Conservation (phyloP, 2,888 invertebrate species). For the Adelognathus sp. region DNA sequence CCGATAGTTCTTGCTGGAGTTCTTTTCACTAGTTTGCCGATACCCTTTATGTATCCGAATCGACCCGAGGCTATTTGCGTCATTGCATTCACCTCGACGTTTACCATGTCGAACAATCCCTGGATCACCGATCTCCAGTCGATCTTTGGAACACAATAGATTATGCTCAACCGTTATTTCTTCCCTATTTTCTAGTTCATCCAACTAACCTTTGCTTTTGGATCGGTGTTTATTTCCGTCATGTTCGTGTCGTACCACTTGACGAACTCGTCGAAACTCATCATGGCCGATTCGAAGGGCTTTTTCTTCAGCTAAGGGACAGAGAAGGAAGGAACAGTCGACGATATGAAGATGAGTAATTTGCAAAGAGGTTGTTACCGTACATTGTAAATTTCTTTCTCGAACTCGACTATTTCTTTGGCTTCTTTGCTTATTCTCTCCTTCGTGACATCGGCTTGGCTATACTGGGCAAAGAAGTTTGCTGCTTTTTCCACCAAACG, state of each 20-base stretch:
- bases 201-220: conserved; percentile 15
- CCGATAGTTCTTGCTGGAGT: conserved; percentile 58
- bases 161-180: background rate
- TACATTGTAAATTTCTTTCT: conserved; percentile 53
- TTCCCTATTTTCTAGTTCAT: background rate
- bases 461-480: conserved; percentile 53
- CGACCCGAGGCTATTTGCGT: background rate
- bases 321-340: background rate
- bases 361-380: background rate
- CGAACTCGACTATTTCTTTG: conserved; percentile 63
- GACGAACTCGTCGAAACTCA: conserved; percentile 9
- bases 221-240: conserved; percentile 12
- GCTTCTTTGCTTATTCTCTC: conserved; percentile 59
- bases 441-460: conserved; percentile 48
- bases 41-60: conserved; percentile 3
- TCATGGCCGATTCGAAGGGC: too few relatives aligned
- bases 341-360: background rate
- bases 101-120: conserved; percentile 25
- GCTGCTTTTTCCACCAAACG: conserved; percentile 56
- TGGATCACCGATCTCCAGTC: conserved; percentile 34
- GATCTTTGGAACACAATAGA: conserved; percentile 6
- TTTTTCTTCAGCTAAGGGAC: background rate
- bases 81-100: conserved; percentile 22
- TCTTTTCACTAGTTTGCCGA: conserved; percentile 41
- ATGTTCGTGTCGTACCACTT: conserved; percentile 34